Evolutionary conservation across 2,797 vertebrate species (phyloP), one percentile per base, ranked within the genome.

Genomic region (Okamejei kenojei): DNA sequence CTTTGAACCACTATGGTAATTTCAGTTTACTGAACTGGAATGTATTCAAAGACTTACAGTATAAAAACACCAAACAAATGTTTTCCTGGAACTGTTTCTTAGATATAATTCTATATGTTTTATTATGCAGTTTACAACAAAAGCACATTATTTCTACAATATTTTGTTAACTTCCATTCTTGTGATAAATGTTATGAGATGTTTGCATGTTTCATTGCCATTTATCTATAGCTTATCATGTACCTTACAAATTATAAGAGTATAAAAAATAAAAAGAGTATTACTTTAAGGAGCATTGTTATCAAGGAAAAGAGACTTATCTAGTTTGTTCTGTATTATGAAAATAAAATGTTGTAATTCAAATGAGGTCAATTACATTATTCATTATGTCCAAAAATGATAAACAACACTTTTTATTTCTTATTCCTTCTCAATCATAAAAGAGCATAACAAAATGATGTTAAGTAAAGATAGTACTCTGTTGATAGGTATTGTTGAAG

Each of bases 331-430:
- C 17, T 68, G n/a, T 88, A 32, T 19, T 35, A 35, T 88, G 84
- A 88, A 88, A 35, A 68, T 32, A 68, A 61, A 88, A 10, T 68
- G 26, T 7, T 7, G 35, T 63, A 63, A 88, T 88, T 68, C 63
- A 88, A 35, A 88, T 88, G 68, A 63, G 58, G 17, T 68, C n/a
- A 78, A 78, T 35, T 78, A 32, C 32, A 78, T 78, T 35, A 78
- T 78, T 78, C 61, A 88, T 35, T 88, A 88, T 88, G 17, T 88
- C 68, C 32, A 17, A 35, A 68, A 68, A 88, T 68, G 61, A 88
- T 23, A 2, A 19, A 68, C 84, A 68, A 32, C 17, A 17, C 1
- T 68, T 88, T 21, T 2, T 32, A n/a, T n/a, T 2, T 88, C 15
- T 32, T 35, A 63, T 88, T 32, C n/a, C 32, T 88, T 19, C 17